Conservation (phyloP, 1,140 invertebrate genomes). For the Sarcophaga bullata region DNA sequence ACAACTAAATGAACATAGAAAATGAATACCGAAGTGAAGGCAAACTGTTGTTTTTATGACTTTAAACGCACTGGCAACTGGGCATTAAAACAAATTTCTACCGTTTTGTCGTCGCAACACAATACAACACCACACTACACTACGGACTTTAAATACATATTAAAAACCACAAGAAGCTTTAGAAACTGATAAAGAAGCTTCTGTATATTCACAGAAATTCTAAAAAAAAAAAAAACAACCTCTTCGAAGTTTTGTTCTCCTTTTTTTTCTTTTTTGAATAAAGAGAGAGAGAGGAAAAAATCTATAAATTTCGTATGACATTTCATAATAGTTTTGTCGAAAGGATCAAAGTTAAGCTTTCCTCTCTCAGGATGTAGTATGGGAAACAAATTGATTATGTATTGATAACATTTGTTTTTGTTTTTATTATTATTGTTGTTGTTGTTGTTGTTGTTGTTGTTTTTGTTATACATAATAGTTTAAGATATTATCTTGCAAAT, state of each 20-base stretch:
- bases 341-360: not conserved
- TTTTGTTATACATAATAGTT: too few relatives aligned
- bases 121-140: not conserved
- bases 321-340: not conserved
- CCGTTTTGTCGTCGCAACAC: conserved; percentile 1
- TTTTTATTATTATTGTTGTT: too few relatives aligned
- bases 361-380: not conserved
- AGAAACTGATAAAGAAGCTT: not conserved
- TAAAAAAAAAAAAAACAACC: too few relatives aligned
- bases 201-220: not conserved
- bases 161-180: not conserved
- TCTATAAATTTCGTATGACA: not conserved
- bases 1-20: too few relatives aligned
- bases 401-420: not conserved
- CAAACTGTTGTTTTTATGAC: conserved; percentile 7
- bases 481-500: too few relatives aligned
- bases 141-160: not conserved
- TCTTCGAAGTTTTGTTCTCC: too few relatives aligned
- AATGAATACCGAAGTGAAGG: not conserved
- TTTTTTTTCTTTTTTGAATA: too few relatives aligned
- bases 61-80: not conserved
- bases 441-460: too few relatives aligned
- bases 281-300: not conserved
- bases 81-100: not conserved
- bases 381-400: not conserved